Percentiles rank a stretch among this genome's conserved stretches.
Conservation (phyloP, 1,140 invertebrate genomes). For the Bombus vancouverensis region DNA sequence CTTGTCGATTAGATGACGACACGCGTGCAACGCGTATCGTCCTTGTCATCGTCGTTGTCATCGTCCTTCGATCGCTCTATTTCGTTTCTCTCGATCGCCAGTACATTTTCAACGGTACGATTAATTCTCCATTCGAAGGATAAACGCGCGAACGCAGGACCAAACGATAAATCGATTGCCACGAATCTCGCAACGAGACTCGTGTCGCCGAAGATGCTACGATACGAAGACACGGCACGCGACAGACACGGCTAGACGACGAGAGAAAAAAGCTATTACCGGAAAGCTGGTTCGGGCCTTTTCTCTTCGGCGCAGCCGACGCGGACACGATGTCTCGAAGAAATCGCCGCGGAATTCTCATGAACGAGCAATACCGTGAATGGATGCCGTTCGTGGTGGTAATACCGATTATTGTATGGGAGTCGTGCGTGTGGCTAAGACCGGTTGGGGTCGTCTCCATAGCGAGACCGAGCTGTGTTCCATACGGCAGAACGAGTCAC, state of each 20-base stretch:
- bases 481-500: constrained; percentile 56
- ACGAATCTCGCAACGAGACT: neutral
- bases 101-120: neutral
- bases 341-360: constrained; percentile 62
- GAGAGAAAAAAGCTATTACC: constrained; percentile 10
- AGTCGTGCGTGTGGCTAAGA: constrained; percentile 58
- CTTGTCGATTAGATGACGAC: constrained; percentile 33
- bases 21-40: neutral
- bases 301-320: neutral
- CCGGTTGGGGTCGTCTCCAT: constrained; percentile 66
- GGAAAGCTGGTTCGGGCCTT: constrained; percentile 14
- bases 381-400: constrained; percentile 63
- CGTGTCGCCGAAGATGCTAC: neutral
- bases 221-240: constrained; percentile 7
- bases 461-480: constrained; percentile 32
- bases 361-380: constrained; percentile 68
- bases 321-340: constrained; percentile 32
- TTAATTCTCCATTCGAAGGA: neutral
- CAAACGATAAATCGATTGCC: neutral
- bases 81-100: neutral
- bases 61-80: neutral
- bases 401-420: constrained; percentile 59
- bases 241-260: neutral
- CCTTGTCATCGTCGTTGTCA: too few species aligned
- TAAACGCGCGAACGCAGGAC: neutral